Conservation (phyloP, 2,113 vertebrate species). For the Cyanoramphus novaezelandiae region DNA sequence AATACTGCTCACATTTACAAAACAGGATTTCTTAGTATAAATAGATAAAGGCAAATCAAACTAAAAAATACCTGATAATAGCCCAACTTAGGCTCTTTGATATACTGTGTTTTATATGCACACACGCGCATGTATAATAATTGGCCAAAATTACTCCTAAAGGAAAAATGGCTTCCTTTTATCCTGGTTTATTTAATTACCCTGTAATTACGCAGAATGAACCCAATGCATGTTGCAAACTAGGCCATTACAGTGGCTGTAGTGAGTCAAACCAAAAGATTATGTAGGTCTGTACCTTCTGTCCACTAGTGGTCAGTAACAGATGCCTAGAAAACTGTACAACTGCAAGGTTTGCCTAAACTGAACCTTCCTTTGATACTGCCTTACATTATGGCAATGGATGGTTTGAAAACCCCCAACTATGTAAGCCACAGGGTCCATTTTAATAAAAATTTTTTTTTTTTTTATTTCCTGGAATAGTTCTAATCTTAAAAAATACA, state of each 20-base stretch:
- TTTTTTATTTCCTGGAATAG: neutral
- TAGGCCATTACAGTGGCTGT: neutral
- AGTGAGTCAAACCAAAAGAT: neutral
- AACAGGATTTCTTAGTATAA: slow-evolving; percentile 15
- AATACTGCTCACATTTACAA: neutral
- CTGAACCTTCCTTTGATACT: neutral
- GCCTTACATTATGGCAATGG: neutral
- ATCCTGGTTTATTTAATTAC: neutral
- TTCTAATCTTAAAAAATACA: neutral
- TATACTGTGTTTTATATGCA: neutral
- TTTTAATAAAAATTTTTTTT: neutral
- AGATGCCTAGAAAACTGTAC: neutral
- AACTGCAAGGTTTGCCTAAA: neutral
- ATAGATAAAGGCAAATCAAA: slow-evolving; percentile 5
- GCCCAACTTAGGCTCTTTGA: neutral
- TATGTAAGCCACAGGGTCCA: neutral
- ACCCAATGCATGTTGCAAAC: neutral
- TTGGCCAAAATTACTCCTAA: neutral
- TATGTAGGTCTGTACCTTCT: neutral
- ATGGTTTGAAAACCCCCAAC: neutral
- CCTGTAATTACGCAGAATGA: neutral
- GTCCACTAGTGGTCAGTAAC: neutral
- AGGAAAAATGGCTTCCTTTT: neutral
- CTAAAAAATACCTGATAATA: neutral
- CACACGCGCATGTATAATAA: neutral